These are phyloP conservation scores for Brienomyrus brachyistius DNA, from an alignment of 2,113 vertebrate species.

Conservation along the genomic window DNA sequence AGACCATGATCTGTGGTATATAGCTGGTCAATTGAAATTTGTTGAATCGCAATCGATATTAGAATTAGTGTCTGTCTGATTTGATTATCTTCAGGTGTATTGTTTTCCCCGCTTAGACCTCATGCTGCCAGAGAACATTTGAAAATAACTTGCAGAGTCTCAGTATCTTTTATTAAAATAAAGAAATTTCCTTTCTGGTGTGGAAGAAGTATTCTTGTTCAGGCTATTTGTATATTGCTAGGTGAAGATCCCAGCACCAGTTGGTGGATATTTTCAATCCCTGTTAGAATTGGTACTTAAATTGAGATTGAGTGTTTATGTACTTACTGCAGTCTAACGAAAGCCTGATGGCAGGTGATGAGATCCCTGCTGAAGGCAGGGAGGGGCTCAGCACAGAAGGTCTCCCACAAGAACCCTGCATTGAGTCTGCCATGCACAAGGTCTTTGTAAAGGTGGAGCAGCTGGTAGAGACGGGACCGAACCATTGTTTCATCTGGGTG, in stretches of 20 bases:
- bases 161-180: slow-evolving; percentile 1
- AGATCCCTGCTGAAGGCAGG: background rate
- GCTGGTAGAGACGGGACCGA: slow-evolving; percentile 30
- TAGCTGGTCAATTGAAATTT: background rate
- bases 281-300: background rate
- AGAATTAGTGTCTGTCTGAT: background rate
- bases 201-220: background rate
- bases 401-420: slow-evolving; percentile 14
- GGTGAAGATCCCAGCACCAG: background rate
- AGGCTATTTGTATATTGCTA: background rate
- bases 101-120: background rate
- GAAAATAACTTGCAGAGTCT: background rate
- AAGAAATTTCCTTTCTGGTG: background rate
- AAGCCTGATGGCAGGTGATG: no score
- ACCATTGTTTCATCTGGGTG: slow-evolving; percentile 44
- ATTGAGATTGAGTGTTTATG: background rate
- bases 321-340: background rate
- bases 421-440: slow-evolving; percentile 31
- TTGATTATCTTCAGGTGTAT: background rate
- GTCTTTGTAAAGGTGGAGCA: slow-evolving; percentile 43
- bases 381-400: slow-evolving; percentile 8
- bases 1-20: background rate
- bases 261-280: background rate
- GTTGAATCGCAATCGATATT: background rate
- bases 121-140: background rate